Base-by-base conservation (phyloP, 2,888 invertebrate genomes). In the Fabriciana adippe region DNA sequence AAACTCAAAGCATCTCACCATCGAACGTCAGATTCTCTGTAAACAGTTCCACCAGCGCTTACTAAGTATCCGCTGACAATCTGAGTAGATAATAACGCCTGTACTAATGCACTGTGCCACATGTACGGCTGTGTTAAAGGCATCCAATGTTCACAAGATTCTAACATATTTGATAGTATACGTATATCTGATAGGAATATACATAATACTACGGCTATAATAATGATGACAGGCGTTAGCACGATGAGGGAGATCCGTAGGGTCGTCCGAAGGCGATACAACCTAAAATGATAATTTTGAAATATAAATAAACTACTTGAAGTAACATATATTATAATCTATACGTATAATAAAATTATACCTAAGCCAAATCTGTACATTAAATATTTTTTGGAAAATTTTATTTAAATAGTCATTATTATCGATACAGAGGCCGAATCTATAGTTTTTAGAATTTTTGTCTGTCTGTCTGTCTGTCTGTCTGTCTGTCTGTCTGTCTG, bases 91-190 rank as follows among this genome's bases (percentile, higher is more conserved):
- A 95, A 86, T 76, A 95, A 87, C 56, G 95, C 93, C 81, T 95
- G 95, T 48, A 95, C 93, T 72, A 94, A 83, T 0, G 94, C 94
- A 74, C 94, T 94, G 78, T 94, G 94, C 95, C 95, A 95, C 71
- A 92, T 86, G 41, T 85, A 84, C 0, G 92, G 90, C 67, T 89
- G 80, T 1, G 80, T 77, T 11, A 92, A 72, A 64, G 86, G 81
- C 60, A 77, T 72, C 92, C 92, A 92, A 79, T 86, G 82, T 78
- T 89, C 82, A 75, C 87, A 87, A 79, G 93, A 87, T 78, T 89
- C 81, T 78, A 90, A 81, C 81, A 90, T 73, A 16, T 81, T 69
- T 75, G 82, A 74, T 65, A 88, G 66, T 60, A 85, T 86, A 74
- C 84, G 71, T 67, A 81, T 73, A 74, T 86, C 73, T 57, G 89